These are phyloP conservation scores for Dicentrarchus labrax DNA, from an alignment of 2,113 vertebrate species.

Conservation along the genomic window DNA sequence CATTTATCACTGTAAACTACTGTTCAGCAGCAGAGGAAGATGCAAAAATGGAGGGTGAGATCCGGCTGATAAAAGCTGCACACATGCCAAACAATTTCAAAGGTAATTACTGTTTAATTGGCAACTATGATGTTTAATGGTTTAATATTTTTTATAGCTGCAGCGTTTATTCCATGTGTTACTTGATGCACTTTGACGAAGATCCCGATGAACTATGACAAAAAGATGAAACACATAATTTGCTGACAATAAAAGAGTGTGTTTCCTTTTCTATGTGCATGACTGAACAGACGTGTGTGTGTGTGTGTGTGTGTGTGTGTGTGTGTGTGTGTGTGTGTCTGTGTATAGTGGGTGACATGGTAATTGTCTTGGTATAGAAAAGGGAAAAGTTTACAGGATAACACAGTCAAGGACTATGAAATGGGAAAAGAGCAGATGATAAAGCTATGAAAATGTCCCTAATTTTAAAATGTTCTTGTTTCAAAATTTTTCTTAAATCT, in stretches of 20 bases:
- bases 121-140: slow-evolving; percentile 15
- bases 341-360: too few relatives aligned
- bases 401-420: too few relatives aligned
- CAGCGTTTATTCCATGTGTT: slow-evolving; percentile 10
- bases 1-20: slow-evolving; percentile 18
- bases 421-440: background rate
- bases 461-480: background rate
- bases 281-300: background rate
- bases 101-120: slow-evolving; percentile 43
- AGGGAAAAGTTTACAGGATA: too few relatives aligned
- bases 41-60: slow-evolving; percentile 4
- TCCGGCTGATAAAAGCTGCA: slow-evolving; percentile 17
- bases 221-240: slow-evolving; percentile 19
- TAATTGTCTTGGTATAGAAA: too few relatives aligned
- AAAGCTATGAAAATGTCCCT: background rate
- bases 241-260: background rate
- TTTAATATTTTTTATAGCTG: slow-evolving; percentile 35
- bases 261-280: slow-evolving; percentile 1
- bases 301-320: too few relatives aligned
- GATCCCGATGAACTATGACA: background rate
- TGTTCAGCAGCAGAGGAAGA: slow-evolving; percentile 31
- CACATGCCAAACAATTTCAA: slow-evolving; percentile 33
- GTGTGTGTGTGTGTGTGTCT: too few relatives aligned
- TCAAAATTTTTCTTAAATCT: background rate
- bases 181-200: slow-evolving; percentile 38